phyloP scores from a whole-genome alignment of 1,140 invertebrate genomes.

The Zaprionus lachaisei region DNA sequence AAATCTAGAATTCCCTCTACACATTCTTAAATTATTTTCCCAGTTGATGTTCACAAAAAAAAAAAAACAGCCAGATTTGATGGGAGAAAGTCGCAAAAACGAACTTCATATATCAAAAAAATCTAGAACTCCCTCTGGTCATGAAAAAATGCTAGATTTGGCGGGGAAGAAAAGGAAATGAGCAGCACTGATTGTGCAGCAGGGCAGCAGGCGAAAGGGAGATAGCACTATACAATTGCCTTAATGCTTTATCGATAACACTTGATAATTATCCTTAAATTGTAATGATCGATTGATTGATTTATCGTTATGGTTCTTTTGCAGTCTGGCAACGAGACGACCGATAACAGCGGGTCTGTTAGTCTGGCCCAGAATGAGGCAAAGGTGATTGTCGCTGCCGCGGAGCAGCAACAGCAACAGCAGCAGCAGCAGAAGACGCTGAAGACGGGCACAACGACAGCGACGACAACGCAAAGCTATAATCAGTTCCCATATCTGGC shows the following conservation, averaged over 20 bases:
- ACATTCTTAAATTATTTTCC: too few species aligned
- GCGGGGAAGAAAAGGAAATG: too few species aligned
- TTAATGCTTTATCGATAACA: background rate
- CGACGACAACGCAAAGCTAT: constrained; percentile 62
- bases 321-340: constrained; percentile 60
- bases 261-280: background rate
- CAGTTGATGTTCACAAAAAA: too few species aligned
- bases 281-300: background rate
- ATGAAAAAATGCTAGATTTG: too few species aligned
- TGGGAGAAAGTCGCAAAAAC: too few species aligned
- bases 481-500: constrained; percentile 82
- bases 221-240: background rate
- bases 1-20: too few species aligned
- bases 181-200: too few species aligned
- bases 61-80: too few species aligned
- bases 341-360: constrained; percentile 82
- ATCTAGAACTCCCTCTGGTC: too few species aligned
- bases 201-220: background rate
- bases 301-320: background rate
- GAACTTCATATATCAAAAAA: too few species aligned
- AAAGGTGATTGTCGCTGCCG: constrained; percentile 73
- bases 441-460: constrained; percentile 49
- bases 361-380: constrained; percentile 72
- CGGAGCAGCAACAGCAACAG: constrained; percentile 43
- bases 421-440: constrained; percentile 58